These are phyloP conservation scores for Spinus pinus DNA, from an alignment of 2,797 vertebrate genomes.

Conservation along the genomic window DNA sequence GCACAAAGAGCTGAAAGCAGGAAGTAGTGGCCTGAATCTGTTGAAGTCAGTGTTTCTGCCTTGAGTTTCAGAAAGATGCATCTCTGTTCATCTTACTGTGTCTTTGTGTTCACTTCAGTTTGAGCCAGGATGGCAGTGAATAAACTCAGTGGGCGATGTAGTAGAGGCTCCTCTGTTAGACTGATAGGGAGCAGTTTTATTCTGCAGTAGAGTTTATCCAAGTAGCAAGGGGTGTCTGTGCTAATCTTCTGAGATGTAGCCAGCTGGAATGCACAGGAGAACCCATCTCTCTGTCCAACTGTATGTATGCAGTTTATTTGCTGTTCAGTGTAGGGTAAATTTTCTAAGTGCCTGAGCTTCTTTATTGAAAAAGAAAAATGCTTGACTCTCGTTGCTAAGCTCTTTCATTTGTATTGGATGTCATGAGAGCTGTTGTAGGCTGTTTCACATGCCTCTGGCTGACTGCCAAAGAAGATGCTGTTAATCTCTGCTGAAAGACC, in stretches of 20 bases:
- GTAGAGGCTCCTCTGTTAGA: neutral
- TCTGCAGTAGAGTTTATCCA: neutral
- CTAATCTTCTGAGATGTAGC: neutral
- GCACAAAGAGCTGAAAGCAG: neutral
- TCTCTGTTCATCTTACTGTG: neutral
- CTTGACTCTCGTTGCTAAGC: neutral
- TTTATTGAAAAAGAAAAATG: neutral
- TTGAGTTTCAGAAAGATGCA: neutral
- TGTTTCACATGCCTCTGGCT: conserved; percentile 26
- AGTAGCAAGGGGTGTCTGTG: neutral
- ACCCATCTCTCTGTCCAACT: neutral
- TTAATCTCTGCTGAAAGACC: conserved; percentile 13
- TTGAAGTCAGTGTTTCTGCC: neutral
- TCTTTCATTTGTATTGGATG: conserved; percentile 19
- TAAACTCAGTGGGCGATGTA: neutral
- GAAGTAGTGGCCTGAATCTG: neutral
- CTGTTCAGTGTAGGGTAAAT: neutral
- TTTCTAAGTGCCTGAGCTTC: neutral
- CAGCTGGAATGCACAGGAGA: neutral
- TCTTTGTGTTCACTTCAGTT: neutral
- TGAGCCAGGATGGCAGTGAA: neutral
- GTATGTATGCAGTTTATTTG: neutral
- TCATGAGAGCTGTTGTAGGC: neutral
- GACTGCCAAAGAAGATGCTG: conserved; percentile 2
- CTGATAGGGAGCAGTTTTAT: neutral